Evolutionary conservation across 2,113 vertebrate species (phyloP), one percentile per base, ranked within the genome.

Genomic region (Heterotis niloticus): DNA sequence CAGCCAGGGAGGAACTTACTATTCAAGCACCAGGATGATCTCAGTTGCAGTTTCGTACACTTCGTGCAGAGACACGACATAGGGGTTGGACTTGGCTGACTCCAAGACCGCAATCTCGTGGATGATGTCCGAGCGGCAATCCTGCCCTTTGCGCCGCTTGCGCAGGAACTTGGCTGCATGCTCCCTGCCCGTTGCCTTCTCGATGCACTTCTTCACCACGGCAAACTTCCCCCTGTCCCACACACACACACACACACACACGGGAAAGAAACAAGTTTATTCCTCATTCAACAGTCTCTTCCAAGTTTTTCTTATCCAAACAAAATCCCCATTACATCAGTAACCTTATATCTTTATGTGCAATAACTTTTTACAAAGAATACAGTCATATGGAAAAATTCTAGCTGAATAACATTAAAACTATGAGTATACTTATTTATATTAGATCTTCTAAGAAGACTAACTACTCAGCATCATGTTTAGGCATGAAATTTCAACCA

Each of bases 81-180:
- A 96, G 1, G 93, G 93, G 88, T 91, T 96, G 65, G 91, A 88
- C 52, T 94, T 92, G 56, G 96, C 95, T 34, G 94, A 83, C 88
- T 99, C 96, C 81, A 99, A 93, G 77, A 97, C 93, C 0, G 96
- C 96, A 51, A 98, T 96, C 89, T 99, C 96, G 0, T 98, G 96
- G 77, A 98, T 91, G 88, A 99, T 93, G 87, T 99, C 96, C 89
- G 91, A 90, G 64, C 94, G 94, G 87, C 96, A 98, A 75, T 98
- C 95, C 88, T 92, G 91, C 66, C 97, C 97, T 88, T 96, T 98
- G 86, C 96, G 93, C 77, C 96, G 92, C 89, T 97, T 98, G 82
- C 95, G 91, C 92, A 96, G 94, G 87, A 98, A 98, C 87, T 99
- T 98, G 80, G 96, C 97, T 24, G 97, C 96, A 71, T 94, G 95